phyloP scores from a whole-genome alignment of 2,797 vertebrate genomes.

The Avahi laniger region DNA sequence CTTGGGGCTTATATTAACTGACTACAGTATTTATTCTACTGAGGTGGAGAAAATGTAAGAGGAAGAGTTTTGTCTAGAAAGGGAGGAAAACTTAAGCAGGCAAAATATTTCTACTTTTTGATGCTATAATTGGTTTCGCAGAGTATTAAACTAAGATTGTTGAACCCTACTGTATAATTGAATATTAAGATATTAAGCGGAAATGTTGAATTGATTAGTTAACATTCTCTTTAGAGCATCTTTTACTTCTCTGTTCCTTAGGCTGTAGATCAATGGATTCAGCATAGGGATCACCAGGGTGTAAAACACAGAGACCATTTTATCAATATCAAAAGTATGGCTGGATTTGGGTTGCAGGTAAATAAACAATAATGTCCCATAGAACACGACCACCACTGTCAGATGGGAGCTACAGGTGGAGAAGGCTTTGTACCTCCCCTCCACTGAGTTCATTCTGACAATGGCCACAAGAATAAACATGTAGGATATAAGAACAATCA shows the following conservation, averaged over 20 bases:
- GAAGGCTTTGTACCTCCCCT: constrained; percentile 55
- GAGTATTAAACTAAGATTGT: not conserved
- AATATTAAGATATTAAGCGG: not conserved
- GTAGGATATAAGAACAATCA: constrained; percentile 58
- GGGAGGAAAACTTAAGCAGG: not conserved
- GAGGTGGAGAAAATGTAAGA: not conserved
- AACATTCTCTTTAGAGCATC: constrained; percentile 49
- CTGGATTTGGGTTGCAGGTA: constrained; percentile 67
- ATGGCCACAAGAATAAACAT: constrained; percentile 50
- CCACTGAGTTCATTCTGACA: constrained; percentile 41
- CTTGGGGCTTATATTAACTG: not conserved
- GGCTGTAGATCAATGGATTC: constrained; percentile 69
- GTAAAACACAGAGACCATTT: constrained; percentile 72
- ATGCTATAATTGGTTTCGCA: not conserved
- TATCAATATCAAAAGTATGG: constrained; percentile 50
- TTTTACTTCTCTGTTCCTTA: constrained; percentile 71
- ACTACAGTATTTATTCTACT: not conserved
- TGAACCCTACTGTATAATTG: rapidly evolving
- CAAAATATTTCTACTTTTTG: not conserved
- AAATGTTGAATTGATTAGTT: not conserved
- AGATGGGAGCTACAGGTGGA: constrained; percentile 70
- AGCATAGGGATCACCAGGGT: constrained; percentile 72
- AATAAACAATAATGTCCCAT: constrained; percentile 59
- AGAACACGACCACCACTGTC: constrained; percentile 59
- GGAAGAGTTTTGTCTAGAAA: not conserved